These are phyloP conservation scores for Idaea biselata DNA, from an alignment of 2,888 invertebrate genomes.

Conservation along the genomic window DNA sequence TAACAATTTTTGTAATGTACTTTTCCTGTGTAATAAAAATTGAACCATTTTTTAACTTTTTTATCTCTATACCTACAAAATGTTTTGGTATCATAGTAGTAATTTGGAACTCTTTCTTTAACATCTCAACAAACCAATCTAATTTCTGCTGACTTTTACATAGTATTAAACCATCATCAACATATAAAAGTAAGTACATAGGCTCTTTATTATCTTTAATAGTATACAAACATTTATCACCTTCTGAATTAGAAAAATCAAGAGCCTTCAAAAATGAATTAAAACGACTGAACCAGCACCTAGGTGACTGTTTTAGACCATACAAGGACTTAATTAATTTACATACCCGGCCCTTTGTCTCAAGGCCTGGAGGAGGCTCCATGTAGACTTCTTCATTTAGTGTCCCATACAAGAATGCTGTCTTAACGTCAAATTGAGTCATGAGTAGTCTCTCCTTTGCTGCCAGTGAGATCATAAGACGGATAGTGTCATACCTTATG, in stretches of 20 bases:
- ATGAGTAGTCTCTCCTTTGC: slow-evolving; percentile 2
- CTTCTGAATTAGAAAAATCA: background rate
- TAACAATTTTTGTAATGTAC: slow-evolving; percentile 4
- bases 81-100: slow-evolving; percentile 5
- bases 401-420: slow-evolving; percentile 10
- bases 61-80: background rate
- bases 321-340: slow-evolving; percentile 2
- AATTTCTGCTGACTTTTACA: too few species aligned
- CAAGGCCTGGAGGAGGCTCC: slow-evolving; percentile 3
- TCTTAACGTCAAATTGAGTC: slow-evolving; percentile 9
- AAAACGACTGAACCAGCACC: background rate
- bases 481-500: background rate
- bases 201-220: background rate
- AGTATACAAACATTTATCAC: slow-evolving; percentile 1
- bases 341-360: background rate
- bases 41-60: background rate
- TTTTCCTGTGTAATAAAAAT: too few species aligned
- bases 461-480: slow-evolving; percentile 2
- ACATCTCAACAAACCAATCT: too few species aligned
- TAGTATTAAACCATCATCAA: too few species aligned
- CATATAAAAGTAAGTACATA: too few species aligned
- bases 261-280: background rate
- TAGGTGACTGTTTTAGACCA: slow-evolving; percentile 3
- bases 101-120: slow-evolving; percentile 2
- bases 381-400: slow-evolving; percentile 5